phyloP scores from a whole-genome alignment of 2,113 vertebrate genomes.

The Malurus elegans region DNA sequence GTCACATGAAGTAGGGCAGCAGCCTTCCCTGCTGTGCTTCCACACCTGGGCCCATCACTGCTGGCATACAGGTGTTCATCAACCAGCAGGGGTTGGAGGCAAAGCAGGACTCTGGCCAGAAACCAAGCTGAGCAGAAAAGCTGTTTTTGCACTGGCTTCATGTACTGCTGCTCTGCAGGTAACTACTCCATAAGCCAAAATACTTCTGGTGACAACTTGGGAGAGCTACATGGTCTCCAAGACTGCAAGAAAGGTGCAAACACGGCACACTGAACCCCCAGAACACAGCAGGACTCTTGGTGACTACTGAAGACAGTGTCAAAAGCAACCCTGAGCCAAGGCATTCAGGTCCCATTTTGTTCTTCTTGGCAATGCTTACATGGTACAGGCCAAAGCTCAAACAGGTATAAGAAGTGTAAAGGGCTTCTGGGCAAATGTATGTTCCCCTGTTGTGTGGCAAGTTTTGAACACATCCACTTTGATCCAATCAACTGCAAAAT shows the following conservation, averaged over 20 bases:
- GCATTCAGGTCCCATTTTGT: not conserved
- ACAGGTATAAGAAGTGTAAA: not conserved
- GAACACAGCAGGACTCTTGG: not conserved
- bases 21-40: not conserved
- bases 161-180: not conserved
- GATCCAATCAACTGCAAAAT: not conserved
- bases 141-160: not conserved
- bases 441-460: not conserved
- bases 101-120: not conserved
- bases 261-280: fast-evolving
- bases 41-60: not conserved
- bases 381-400: not conserved
- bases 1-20: not conserved
- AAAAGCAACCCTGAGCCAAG: not conserved
- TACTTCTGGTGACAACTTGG: not conserved
- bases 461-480: not conserved
- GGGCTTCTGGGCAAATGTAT: not conserved
- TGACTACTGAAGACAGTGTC: not conserved
- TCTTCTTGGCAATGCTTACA: not conserved
- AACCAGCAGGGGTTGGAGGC: not conserved
- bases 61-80: not conserved
- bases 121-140: not conserved
- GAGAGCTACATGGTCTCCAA: not conserved
- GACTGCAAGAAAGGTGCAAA: not conserved
- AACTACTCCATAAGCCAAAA: not conserved